phyloP scores from a whole-genome alignment of 1,140 invertebrate species.

The Drosophila tsacasi region DNA sequence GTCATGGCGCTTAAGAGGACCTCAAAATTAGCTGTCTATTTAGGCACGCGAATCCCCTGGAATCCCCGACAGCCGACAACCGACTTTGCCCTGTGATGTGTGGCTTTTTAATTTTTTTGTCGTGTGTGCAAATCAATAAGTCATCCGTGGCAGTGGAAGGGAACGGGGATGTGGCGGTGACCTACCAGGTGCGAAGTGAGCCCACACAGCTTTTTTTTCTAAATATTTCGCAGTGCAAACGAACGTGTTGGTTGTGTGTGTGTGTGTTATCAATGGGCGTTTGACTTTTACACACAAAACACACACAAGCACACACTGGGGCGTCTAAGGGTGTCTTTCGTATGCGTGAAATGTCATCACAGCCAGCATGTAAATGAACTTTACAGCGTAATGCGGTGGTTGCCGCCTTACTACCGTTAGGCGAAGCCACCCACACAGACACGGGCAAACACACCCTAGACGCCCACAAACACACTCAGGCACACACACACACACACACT shows the following conservation, averaged over 20 bases:
- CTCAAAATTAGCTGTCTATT: conserved; percentile 83
- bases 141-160: conserved; percentile 48
- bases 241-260: conserved; percentile 32
- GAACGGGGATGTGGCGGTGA: conserved; percentile 7
- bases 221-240: conserved; percentile 75
- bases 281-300: conserved; percentile 69
- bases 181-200: conserved; percentile 40
- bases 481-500: conserved; percentile 2
- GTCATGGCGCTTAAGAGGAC: conserved; percentile 74
- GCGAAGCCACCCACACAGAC: conserved; percentile 49
- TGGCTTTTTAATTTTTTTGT: conserved; percentile 60
- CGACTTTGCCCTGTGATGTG: conserved; percentile 54
- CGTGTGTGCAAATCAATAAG: conserved; percentile 77
- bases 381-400: conserved; percentile 72
- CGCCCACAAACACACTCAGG: conserved; percentile 16
- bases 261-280: conserved; percentile 73
- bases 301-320: conserved; percentile 38
- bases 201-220: conserved; percentile 64
- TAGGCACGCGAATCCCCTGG: conserved; percentile 67
- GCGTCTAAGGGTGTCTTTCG: conserved; percentile 46
- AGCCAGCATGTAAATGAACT: conserved; percentile 83
- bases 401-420: conserved; percentile 41
- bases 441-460: conserved; percentile 21
- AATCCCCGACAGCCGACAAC: conserved; percentile 10
- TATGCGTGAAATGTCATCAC: conserved; percentile 77